Conservation (phyloP, 2,888 invertebrate species). For the Amiota mariae region DNA sequence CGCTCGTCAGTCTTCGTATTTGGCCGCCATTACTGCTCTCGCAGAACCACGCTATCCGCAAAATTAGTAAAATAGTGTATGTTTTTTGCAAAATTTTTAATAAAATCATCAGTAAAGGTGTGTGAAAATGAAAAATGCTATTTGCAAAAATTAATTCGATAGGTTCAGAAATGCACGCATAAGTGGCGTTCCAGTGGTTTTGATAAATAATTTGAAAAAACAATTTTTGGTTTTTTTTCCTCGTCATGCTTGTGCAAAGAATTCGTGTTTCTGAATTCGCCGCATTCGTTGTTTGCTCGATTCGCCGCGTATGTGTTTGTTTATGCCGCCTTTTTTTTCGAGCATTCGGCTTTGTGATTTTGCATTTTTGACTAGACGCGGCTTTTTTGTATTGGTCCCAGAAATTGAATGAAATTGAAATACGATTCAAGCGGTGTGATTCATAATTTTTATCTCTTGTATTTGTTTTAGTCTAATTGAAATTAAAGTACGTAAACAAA, state of each 20-base stretch:
- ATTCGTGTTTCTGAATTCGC: constrained; percentile 66
- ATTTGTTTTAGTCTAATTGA: constrained; percentile 6
- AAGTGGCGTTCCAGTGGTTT: not conserved
- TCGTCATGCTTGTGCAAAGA: constrained; percentile 64
- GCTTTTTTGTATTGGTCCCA: constrained; percentile 23
- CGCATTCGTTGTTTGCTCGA: constrained; percentile 62
- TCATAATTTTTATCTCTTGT: constrained; percentile 37
- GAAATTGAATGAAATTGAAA: constrained; percentile 29
- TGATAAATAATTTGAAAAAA: constrained; percentile 52
- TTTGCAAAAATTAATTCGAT: not conserved
- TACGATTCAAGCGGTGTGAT: constrained; percentile 39
- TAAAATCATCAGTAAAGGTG: constrained; percentile 57
- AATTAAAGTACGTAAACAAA: not conserved
- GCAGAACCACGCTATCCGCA: constrained; percentile 70
- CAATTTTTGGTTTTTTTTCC: constrained; percentile 56
- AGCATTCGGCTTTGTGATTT: constrained; percentile 51
- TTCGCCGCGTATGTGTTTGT: constrained; percentile 68
- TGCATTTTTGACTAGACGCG: constrained; percentile 44
- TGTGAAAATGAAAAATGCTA: constrained; percentile 48
- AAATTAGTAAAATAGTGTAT: constrained; percentile 63
- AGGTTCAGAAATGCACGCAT: not conserved
- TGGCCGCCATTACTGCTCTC: constrained; percentile 87
- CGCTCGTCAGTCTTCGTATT: constrained; percentile 62
- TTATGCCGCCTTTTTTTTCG: constrained; percentile 61
- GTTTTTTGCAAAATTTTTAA: constrained; percentile 60